A percentile compares a stretch with the other conserved stretches of the same genome.
Conservation (phyloP, 37 sponge, comb jelly and placozoan genomes). For the Hexactinellida sp. region DNA sequence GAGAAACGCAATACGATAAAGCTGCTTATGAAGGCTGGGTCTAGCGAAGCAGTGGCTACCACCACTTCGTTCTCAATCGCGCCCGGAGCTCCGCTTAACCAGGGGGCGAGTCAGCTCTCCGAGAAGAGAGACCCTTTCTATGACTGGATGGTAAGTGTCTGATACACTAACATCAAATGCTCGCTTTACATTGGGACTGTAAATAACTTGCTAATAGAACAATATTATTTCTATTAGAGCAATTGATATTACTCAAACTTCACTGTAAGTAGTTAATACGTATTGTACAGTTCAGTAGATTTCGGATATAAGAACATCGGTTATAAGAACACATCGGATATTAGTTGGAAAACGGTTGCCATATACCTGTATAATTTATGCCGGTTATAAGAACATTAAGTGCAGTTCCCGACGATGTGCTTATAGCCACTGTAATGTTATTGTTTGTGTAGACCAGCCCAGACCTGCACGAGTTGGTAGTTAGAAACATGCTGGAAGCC, state of each 20-base stretch:
- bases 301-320: too few relatives aligned
- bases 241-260: too few relatives aligned
- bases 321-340: too few relatives aligned
- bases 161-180: background rate
- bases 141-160: background rate
- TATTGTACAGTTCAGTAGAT: too few relatives aligned
- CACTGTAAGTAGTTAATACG: too few relatives aligned
- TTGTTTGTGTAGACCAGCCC: background rate
- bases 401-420: too few relatives aligned
- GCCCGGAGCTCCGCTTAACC: background rate
- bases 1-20: background rate
- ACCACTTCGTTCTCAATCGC: background rate
- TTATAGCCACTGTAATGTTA: too few relatives aligned
- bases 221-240: too few relatives aligned
- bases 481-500: background rate
- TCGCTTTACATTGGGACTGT: background rate
- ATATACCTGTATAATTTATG: too few relatives aligned
- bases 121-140: background rate
- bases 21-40: background rate
- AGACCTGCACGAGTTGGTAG: conserved; percentile 3
- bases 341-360: too few relatives aligned
- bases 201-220: too few relatives aligned
- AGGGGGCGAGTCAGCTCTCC: background rate
- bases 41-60: background rate
- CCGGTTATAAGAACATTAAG: too few relatives aligned